phyloP scores from a whole-genome alignment of 2,797 vertebrate genomes.

The Falco concolor region DNA sequence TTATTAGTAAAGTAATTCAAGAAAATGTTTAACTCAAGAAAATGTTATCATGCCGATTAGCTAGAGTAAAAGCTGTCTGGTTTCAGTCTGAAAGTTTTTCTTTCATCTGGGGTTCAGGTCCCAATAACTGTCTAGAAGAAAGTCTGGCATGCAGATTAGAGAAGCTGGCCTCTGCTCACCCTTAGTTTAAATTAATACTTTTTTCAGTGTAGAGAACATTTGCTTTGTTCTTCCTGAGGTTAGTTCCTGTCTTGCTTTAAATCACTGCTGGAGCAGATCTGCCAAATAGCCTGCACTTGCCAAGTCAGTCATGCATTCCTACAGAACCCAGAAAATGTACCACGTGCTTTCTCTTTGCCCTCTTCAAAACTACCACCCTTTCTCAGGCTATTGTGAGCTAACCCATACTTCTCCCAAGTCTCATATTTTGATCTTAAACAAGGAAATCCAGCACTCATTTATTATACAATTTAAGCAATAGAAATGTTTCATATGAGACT shows the following conservation, averaged over 20 bases:
- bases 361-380: not conserved
- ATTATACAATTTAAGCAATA: not conserved
- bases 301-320: not conserved
- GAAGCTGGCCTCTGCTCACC: not conserved
- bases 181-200: not conserved
- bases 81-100: not conserved
- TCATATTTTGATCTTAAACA: not conserved
- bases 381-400: not conserved
- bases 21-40: not conserved
- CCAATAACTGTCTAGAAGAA: not conserved
- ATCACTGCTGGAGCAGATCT: not conserved
- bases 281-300: not conserved
- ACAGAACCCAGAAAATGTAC: not conserved
- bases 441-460: not conserved
- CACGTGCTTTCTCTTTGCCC: not conserved
- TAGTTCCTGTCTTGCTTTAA: not conserved
- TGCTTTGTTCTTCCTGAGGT: not conserved
- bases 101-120: not conserved
- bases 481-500: not conserved
- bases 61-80: not conserved
- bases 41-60: not conserved
- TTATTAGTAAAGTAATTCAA: not conserved
- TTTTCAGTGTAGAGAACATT: not conserved
- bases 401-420: not conserved
- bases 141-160: not conserved